Base-by-base conservation (phyloP, 2,888 invertebrate genomes). In the Anaspis maculata region DNA sequence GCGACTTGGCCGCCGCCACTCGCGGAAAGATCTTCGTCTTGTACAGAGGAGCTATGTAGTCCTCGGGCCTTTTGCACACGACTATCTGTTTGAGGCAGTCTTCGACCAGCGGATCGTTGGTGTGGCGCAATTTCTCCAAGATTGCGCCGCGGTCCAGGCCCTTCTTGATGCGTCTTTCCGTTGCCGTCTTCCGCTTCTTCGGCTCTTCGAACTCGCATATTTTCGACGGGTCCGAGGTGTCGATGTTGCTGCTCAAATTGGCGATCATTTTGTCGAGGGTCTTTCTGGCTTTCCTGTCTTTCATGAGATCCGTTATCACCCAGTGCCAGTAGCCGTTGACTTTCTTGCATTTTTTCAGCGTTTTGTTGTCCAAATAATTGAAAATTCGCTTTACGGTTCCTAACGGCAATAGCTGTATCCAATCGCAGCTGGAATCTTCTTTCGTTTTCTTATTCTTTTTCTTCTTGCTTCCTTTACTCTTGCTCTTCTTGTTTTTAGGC, bases 351-450 rank as follows among this genome's bases (percentile, higher is more conserved):
- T 37, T 41, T 7, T 33, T 37, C 30, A 56, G 27, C 0, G 45
- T 44, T 32, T 50, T 49, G 13, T 32, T 36, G 28, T 51, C 50
- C 2, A 56, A 32, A 23, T 52, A 48, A 11, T 39, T 25, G 12
- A 55, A 47, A 12, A 56, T 55, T 27, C 49, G 48, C 29, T 54
- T 56, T 1, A 51, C 49, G 1, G 46, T 47, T 49, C 51, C 50
- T 14, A 56, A 37, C 1, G 56, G 56, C 23, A 55, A 30, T 12
- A 51, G 28, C 29, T 55, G 55, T 12, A 56, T 34, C 46, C 37
- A 6, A 13, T 13, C 22, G 4, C 22, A 22, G 15, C 22, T 13
- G 34, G 3, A 19, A 32, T 25, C 26, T 25, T 25, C 7, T 33
- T 13, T n/a, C 34, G 33, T 27, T 38, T 10, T 30, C 25, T 32